These are phyloP conservation scores for Elachura formosa DNA, from an alignment of 2,113 vertebrate species.

Conservation along the genomic window DNA sequence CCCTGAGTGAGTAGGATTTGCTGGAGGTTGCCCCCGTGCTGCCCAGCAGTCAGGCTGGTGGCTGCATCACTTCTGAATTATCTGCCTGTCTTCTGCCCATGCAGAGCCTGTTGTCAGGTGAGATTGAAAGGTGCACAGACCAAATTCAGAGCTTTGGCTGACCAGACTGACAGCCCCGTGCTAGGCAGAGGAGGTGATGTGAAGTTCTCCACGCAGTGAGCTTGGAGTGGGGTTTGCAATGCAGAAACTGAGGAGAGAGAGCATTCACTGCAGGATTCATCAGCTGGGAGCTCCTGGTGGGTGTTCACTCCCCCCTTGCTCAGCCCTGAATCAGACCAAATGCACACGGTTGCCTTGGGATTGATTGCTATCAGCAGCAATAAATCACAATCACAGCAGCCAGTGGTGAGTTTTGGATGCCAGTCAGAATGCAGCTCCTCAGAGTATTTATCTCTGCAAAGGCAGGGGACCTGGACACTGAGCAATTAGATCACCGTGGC, in stretches of 20 bases:
- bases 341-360: not conserved
- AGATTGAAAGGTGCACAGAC: not conserved
- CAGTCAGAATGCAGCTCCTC: not conserved
- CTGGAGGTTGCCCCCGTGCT: not conserved
- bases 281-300: not conserved
- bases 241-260: not conserved
- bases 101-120: not conserved
- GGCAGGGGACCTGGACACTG: not conserved
- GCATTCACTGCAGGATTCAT: not conserved
- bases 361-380: slow-evolving; percentile 1
- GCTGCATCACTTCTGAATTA: not conserved
- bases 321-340: not conserved
- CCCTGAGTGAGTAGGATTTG: not conserved
- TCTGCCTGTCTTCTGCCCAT: not conserved
- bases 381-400: slow-evolving; percentile 11
- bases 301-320: not conserved
- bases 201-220: rapidly evolving
- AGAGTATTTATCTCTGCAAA: not conserved
- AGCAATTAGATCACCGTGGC: not conserved
- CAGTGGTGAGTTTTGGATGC: slow-evolving; percentile 1
- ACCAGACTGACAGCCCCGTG: not conserved
- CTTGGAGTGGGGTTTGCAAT: not conserved
- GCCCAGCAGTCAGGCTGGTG: not conserved
- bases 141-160: not conserved
- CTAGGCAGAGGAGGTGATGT: not conserved